A percentile compares a stretch with the other conserved stretches of the same genome.
phyloP scores from a whole-genome alignment of 2,113 vertebrate species.

The Pavo muticus region DNA sequence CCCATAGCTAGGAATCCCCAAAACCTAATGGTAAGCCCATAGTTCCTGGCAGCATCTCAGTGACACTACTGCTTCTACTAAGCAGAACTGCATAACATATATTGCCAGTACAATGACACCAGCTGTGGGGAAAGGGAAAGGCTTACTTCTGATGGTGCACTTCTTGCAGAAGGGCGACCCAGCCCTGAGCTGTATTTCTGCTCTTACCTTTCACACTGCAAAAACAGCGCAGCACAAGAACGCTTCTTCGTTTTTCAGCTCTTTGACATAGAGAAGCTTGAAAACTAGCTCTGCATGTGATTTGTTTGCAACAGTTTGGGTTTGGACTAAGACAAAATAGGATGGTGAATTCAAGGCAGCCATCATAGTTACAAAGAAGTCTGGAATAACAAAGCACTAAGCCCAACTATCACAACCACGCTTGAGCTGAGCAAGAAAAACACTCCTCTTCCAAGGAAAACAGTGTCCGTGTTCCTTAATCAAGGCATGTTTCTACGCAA shows the following conservation, averaged over 20 bases:
- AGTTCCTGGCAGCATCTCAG: too few relatives aligned
- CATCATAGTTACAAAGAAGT: background rate
- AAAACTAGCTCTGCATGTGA: background rate
- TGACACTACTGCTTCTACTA: background rate
- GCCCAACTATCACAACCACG: background rate
- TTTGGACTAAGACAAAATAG: background rate
- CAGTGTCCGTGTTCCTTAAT: background rate
- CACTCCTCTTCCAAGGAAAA: background rate
- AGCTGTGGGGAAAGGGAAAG: background rate
- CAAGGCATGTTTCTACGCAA: background rate
- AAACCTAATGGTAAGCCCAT: background rate
- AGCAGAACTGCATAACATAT: background rate
- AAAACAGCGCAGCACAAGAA: background rate
- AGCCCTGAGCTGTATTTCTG: background rate
- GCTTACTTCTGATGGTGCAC: background rate
- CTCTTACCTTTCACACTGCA: background rate
- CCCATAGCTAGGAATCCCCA: background rate
- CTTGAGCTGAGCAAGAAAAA: background rate
- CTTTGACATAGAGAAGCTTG: background rate
- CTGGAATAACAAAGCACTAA: background rate
- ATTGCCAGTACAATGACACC: background rate
- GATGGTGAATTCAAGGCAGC: background rate
- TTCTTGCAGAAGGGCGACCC: background rate
- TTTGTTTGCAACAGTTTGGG: background rate
- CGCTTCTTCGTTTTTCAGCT: background rate